phyloP scores from a whole-genome alignment of 2,888 invertebrate genomes.

The Drosophila limbata region DNA sequence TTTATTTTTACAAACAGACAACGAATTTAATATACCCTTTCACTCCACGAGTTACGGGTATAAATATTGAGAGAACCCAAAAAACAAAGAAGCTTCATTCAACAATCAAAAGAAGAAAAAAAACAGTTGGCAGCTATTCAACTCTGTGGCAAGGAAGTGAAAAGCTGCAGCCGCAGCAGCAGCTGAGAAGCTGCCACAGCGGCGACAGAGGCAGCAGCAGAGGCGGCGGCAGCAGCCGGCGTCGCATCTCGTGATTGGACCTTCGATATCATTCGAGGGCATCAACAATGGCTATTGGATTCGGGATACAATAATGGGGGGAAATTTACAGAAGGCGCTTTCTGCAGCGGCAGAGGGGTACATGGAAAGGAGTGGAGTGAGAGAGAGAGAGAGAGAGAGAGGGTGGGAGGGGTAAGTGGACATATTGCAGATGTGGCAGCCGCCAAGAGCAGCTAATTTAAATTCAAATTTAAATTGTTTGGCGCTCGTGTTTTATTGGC shows the following conservation, averaged over 20 bases:
- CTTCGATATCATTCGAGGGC: slow-evolving; percentile 70
- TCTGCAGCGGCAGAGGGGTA: neutral
- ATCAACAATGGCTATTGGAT: slow-evolving; percentile 56
- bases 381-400: neutral
- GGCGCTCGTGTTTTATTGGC: slow-evolving; percentile 66
- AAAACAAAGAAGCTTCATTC: slow-evolving; percentile 52
- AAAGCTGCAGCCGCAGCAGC: slow-evolving; percentile 27
- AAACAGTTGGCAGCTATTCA: slow-evolving; percentile 57
- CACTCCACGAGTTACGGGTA: neutral
- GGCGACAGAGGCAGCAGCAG: slow-evolving; percentile 11
- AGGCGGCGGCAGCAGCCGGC: slow-evolving; percentile 20
- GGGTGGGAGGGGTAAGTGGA: neutral
- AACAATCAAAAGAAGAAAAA: slow-evolving; percentile 3
- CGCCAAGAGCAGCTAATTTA: slow-evolving; percentile 71
- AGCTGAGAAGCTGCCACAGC: neutral
- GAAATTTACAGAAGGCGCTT: neutral
- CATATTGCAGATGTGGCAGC: slow-evolving; percentile 58
- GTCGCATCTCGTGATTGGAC: slow-evolving; percentile 61
- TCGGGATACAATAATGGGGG: neutral
- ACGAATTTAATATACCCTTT: neutral
- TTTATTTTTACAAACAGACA: too few relatives aligned
- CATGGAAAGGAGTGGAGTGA: neutral
- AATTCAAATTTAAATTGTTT: slow-evolving; percentile 79
- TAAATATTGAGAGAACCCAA: slow-evolving; percentile 11
- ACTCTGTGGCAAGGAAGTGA: slow-evolving; percentile 37